Base-by-base conservation (phyloP, 2,888 invertebrate species). In the Vanessa cardui region DNA sequence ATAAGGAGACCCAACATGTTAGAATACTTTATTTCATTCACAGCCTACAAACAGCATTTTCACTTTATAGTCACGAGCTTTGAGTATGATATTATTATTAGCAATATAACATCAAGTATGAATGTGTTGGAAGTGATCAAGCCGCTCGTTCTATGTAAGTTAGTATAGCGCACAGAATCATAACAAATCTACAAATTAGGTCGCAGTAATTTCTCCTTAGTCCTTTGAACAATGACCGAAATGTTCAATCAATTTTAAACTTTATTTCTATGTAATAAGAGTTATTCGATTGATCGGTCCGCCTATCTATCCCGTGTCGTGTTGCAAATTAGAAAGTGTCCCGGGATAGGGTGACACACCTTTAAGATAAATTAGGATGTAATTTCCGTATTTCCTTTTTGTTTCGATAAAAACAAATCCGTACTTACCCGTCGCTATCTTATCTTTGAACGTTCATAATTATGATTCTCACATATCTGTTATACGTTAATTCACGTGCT, bases 281-380 rank as follows among this genome's bases (percentile, higher is more conserved):
- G 75, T 72, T 56, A 49, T 63, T 39, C 56, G 60, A 63, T 66
- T 60, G 59, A 64, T 60, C 59, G 56, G 52, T 83, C 52, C 49
- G 49, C 49, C 82, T 85, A 85, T 84, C 84, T 84, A 77, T 79
- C 83, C 80, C 79, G 79, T 78, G 79, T 77, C 80, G 80, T 82
- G 82, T 80, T 79, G 78, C 76, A 75, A 56, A 78, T 80, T 88
- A 88, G 88, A 89, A 88, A 89, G 89, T 89, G 89, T 88, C 87
- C 83, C 85, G 81, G 79, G 76, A 70, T 80, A 79, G 78, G 79
- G 83, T 80, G 80, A 72, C 83, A 73, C 79, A 72, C 8, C 9
- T 39, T 18, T 5, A 56, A 56, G 16, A 15, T n/a, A 4, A n/a
- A 5, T n/a, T 2, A 56, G 56, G 39, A 56, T 33, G 33, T 54